Base-by-base conservation (phyloP, 2,888 invertebrate species). In the Andrena marginata region DNA sequence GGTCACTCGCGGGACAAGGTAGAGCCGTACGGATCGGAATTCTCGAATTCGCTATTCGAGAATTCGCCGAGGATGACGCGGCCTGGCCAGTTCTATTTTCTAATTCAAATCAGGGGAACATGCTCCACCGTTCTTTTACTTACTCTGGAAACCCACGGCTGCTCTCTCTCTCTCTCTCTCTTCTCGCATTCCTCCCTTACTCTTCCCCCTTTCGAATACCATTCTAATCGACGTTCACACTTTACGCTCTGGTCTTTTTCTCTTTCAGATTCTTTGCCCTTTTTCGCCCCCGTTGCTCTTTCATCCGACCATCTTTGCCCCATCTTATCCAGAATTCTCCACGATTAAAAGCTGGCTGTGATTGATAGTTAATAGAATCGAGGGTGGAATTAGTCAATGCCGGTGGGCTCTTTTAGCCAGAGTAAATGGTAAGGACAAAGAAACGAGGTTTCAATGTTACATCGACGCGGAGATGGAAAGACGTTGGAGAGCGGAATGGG, bases 1-100 rank as follows among this genome's bases (percentile, higher is more conserved):
- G 91, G 91, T 91, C 91, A 91, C 89, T 84, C 87, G 79, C 87
- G 81, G 85, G 82, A 86, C 89, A 82, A 85, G 87, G 87, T 85
- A 89, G 83, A 79, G 62, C 10, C 75, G 65, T 60, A 64, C 65
- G 77, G 73, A 74, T 82, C 48, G 82, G 82, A 87, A 87, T 85
- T 69, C 76, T 56, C 56, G 75, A 86, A 81, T 79, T 80, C 73
- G 71, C 76, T 48, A 79, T 29, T 71, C 62, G 59, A 26, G 65
- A 51, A 72, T 60, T 54, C 71, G 59, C 54, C 1, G 60, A 16
- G 63, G 54, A 65, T 71, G 59, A 75, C 59, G 71, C 59, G 23
- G 33, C 10, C 20, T 62, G n/a, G n/a, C 35, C 26, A 56, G 54
- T 56, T 73, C 73, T 65, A 67, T 54, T 65, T 65, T 65, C 64